Evolutionary conservation across 1,140 invertebrate genomes (phyloP).

Genomic region (Drosophila ercepeae): DNA sequence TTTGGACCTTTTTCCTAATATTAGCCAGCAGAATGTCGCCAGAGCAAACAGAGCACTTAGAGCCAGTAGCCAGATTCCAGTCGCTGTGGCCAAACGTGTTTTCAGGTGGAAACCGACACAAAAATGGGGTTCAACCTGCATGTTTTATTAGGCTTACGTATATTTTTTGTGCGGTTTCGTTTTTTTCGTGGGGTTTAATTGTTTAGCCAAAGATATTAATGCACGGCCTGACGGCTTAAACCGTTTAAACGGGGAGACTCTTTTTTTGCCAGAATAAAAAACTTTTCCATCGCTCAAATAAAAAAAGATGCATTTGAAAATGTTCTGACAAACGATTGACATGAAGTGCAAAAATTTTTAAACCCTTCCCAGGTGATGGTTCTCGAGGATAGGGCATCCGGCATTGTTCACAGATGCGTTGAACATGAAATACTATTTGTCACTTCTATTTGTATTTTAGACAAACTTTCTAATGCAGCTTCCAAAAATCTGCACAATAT

Average conservation of each 20-base stretch:
- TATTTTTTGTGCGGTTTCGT: conserved; percentile 15
- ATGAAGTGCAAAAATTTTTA: conserved; percentile 25
- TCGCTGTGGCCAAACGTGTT: conserved; percentile 41
- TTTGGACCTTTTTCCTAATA: conserved; percentile 9
- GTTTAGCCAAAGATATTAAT: conserved; percentile 20
- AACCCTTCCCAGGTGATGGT: conserved; percentile 3
- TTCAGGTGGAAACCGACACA: conserved; percentile 13
- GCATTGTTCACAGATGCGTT: conserved; percentile 26
- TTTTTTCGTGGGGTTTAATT: conserved; percentile 23
- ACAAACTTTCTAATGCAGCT: too few species aligned
- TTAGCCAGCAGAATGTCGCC: conserved; percentile 18
- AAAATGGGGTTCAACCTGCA: conserved; percentile 24
- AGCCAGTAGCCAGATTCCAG: conserved; percentile 7
- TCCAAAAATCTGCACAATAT: too few species aligned
- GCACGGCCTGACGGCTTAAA: not conserved
- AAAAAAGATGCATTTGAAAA: too few species aligned
- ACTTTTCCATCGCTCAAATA: too few species aligned
- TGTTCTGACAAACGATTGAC: not conserved
- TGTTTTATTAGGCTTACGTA: conserved; percentile 27
- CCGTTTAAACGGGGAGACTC: conserved; percentile 7
- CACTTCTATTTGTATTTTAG: not conserved
- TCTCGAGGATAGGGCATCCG: not conserved
- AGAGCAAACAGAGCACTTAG: conserved; percentile 20
- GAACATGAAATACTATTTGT: conserved; percentile 45
- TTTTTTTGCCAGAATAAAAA: not conserved